Evolutionary conservation across 2,113 vertebrate genomes (phyloP), one percentile per base, ranked within the genome.

Genomic region (Riparia riparia): DNA sequence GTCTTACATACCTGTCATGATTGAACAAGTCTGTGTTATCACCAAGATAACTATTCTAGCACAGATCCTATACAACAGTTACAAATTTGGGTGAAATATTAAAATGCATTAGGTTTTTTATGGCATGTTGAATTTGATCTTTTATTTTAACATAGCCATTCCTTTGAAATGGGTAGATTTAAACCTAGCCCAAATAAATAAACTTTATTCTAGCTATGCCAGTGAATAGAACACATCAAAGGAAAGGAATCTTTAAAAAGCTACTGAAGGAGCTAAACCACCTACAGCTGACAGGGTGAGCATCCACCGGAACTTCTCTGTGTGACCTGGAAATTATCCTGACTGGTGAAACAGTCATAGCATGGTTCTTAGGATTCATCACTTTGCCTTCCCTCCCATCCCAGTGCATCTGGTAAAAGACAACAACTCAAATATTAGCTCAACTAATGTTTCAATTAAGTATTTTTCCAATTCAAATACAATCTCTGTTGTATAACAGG

Each of bases 331-430:
- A 64, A 83, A 51, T 34, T 15, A 47, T 71, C 42, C 54, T 47
- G n/a, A 8, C 15, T 56, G n/a, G 5, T 84, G 45, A 47, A 74
- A 9, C 0, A 7, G 25, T 63, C n/a, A 34, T 6, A 58, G 16
- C 10, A 32, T 37, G 0, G 0, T 4, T 31, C 32, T 54, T 22
- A 12, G 32, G 12, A 41, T 60, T 34, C 17, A 25, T 42, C 34
- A 28, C 32, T 19, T 72, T 20, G 3, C 12, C 8, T 32, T 82
- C 29, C 16, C 9, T 71, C 10, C 26, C 2, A 2, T 50, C 34
- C 31, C 0, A 0, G 11, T 51, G 18, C 13, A 17, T 78, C 39
- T 69, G 25, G 14, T 82, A 60, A 45, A 58, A 64, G 14, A 41
- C 12, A 57, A 5, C 15, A 47, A 28, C 45, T 74, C 16, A 11